Base-by-base conservation (phyloP, 2,888 invertebrate genomes). In the Cataglyphis livida region DNA sequence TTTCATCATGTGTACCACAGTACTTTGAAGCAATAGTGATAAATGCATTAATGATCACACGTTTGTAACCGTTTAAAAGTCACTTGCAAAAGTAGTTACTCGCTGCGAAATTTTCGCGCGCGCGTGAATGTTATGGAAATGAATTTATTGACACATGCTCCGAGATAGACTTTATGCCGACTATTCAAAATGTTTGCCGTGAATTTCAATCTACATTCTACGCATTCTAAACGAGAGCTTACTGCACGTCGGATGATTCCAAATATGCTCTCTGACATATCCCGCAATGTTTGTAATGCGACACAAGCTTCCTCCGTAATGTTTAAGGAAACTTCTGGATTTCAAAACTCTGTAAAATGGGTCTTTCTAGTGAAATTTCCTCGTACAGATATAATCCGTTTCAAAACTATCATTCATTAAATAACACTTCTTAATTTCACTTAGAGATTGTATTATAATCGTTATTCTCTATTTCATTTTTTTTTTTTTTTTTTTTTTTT, bases 191-290 rank as follows among this genome's bases (percentile, higher is more conserved):
- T 78, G 78, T 70, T 70, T 32, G 28, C 21, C 6, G 41, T 41
- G 41, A 70, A 70, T 78, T 78, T 78, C 78, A 78, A 70, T 78
- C 78, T 78, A 70, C 78, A 78, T 78, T 78, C 76, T 78, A 35
- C 54, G 54, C 70, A 70, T 78, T 70, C 78, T 70, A 21, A 32
- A 57, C 70, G 57, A 32, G 15, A 78, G 70, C 78, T 78, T 41
- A 70, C 78, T 70, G 78, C 78, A 41, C 78, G 78, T 57, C 41
- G 78, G 57, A 70, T 78, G 78, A 78, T 78, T 70, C 78, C 70
- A 70, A 78, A 78, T 70, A 78, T 70, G 78, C 57, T 78, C 57
- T 78, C 78, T 41, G 57, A 57, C 78, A 70, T 78, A 57, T 70
- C 41, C 57, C 15, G 57, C 18, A 57, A 78, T 57, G 57, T 78